Evolutionary conservation across 2,113 vertebrate genomes (phyloP).

Genomic region (Grammomys surdaster): DNA sequence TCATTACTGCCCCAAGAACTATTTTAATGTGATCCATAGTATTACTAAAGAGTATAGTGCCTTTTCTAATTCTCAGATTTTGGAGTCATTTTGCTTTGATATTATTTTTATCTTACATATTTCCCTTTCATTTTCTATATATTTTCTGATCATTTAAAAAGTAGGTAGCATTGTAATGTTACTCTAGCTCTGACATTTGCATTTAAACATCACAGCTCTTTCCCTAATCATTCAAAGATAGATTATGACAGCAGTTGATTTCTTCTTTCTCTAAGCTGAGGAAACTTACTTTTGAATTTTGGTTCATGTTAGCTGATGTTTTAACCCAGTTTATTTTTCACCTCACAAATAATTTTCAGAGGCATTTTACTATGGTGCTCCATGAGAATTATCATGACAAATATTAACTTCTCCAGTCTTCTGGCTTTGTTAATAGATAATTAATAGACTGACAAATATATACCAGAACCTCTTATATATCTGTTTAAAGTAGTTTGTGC

Average conservation of each 20-base stretch:
- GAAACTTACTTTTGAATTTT: neutral
- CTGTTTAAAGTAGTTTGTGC: neutral
- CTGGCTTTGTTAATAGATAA: neutral
- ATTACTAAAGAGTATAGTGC: neutral
- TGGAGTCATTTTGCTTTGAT: neutral
- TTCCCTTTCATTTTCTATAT: conserved; percentile 17
- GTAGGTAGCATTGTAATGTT: neutral
- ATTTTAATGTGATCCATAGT: conserved; percentile 3
- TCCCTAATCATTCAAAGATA: neutral
- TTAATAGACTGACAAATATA: neutral
- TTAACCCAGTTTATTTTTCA: neutral
- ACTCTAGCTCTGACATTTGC: neutral
- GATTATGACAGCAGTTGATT: neutral
- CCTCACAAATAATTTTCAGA: neutral
- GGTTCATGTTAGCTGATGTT: neutral
- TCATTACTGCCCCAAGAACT: neutral
- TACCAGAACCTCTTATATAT: neutral
- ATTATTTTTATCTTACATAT: neutral
- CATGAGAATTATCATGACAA: neutral
- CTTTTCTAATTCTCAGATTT: neutral
- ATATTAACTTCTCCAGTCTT: neutral
- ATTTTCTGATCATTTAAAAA: conserved; percentile 4
- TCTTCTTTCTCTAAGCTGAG: neutral
- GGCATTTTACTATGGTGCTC: neutral
- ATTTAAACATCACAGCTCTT: neutral